Evolutionary conservation across 2,113 vertebrate genomes (phyloP).

Genomic region (Anolis carolinensis): DNA sequence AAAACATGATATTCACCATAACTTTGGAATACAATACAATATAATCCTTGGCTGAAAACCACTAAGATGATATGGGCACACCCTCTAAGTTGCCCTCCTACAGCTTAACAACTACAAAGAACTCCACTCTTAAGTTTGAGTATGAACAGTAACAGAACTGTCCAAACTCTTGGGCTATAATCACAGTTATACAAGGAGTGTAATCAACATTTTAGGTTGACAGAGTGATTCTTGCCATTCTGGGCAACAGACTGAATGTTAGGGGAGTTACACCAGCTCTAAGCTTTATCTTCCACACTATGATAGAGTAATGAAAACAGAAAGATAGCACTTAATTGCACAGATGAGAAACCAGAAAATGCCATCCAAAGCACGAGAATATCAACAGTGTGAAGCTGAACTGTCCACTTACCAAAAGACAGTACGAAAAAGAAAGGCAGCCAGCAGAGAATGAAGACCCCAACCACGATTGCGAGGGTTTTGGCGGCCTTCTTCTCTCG

Average conservation of each 20-base stretch:
- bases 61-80: too few relatives aligned
- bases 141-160: too few relatives aligned
- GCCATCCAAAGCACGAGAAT: neutral
- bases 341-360: too few relatives aligned
- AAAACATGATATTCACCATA: too few relatives aligned
- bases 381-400: neutral
- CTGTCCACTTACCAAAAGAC: slow-evolving; percentile 87
- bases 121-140: too few relatives aligned
- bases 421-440: slow-evolving; percentile 97
- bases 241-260: too few relatives aligned
- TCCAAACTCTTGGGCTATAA: too few relatives aligned
- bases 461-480: slow-evolving; percentile 96
- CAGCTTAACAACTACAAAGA: too few relatives aligned
- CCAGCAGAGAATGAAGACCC: slow-evolving; percentile 98
- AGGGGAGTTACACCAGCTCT: too few relatives aligned
- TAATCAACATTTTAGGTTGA: neutral
- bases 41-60: fast-evolving
- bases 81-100: too few relatives aligned
- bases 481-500: slow-evolving; percentile 97
- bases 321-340: neutral
- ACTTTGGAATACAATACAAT: neutral
- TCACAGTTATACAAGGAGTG: neutral
- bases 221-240: too few relatives aligned
- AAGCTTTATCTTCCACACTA: too few relatives aligned
- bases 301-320: neutral